A percentile compares a stretch with the other conserved stretches of the same genome.
These are phyloP conservation scores for Epizoanthus rinbou DNA, from an alignment of 92 coral and sea anemone species.

Conservation along the genomic window DNA sequence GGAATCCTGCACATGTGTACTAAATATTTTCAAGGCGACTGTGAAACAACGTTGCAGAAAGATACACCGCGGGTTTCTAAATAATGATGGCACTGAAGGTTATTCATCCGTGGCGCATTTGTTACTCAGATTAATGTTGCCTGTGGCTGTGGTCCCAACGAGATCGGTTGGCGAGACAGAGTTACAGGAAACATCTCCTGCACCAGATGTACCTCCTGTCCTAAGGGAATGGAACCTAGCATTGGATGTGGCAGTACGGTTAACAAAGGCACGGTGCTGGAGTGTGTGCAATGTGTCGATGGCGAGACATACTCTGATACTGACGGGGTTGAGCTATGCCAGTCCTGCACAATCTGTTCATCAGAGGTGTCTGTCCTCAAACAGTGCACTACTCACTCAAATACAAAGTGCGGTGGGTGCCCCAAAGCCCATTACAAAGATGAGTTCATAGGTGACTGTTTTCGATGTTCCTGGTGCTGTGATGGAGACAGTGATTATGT, in stretches of 20 bases:
- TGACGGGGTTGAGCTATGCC: conserved; percentile 16
- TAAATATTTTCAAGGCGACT: too few relatives aligned
- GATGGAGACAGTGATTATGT: neutral
- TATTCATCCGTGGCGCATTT: neutral
- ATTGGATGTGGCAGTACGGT: conserved; percentile 31
- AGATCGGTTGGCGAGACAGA: conserved; percentile 29
- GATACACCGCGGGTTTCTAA: too few relatives aligned
- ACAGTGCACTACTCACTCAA: conserved; percentile 8
- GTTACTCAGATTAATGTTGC: neutral
- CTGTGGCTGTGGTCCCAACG: neutral
- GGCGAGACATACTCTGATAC: conserved; percentile 27
- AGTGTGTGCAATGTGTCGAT: neutral
- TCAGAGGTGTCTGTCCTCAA: neutral
- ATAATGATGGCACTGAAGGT: too few relatives aligned
- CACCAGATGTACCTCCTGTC: neutral
- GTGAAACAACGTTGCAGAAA: too few relatives aligned
- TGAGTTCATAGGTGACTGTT: conserved; percentile 14
- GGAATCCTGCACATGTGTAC: too few relatives aligned
- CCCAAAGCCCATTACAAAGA: conserved; percentile 12
- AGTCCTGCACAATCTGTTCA: conserved; percentile 12
- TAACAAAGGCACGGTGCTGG: neutral
- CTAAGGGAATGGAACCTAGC: conserved; percentile 31
- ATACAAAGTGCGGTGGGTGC: conserved; percentile 17
- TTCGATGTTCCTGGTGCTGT: conserved; percentile 36
- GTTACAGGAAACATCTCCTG: conserved; percentile 1